Evolutionary conservation across 2,888 invertebrate genomes (phyloP), one percentile per base, ranked within the genome.

Genomic region (Trachelus troglodyta): DNA sequence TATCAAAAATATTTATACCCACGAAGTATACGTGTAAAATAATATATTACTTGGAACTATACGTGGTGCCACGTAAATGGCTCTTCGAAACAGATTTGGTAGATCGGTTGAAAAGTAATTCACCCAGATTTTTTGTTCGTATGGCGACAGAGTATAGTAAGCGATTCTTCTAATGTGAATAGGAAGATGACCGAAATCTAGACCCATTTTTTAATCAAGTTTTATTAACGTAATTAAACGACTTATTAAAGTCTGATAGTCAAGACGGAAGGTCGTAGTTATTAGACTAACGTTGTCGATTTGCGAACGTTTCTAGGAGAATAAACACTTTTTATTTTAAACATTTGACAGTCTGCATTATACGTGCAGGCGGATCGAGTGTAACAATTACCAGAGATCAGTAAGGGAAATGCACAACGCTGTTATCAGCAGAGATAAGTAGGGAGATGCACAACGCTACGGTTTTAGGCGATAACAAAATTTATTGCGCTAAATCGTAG

Each of bases 111-210:
- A 80, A 68, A 86, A n/a, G 1, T 79, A 76, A 75, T 83, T 77
- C 3, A 34, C 77, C 84, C 85, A 87, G 69, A 79, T 31, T 12
- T 76, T 82, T 77, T 87, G 84, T 74, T 85, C 83, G 12, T 35
- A 78, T 0, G 83, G 79, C 15, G 83, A 81, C 30, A 86, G 75
- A 1, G 74, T 77, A 37, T 83, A 85, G 69, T 80, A 84, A 0
- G 81, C 69, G 3, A 87, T 37, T 68, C 82, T 81, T 69, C 85
- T 83, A 78, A 87, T 82, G 37, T 79, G 85, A 78, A 87, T 35
- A 11, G 87, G 87, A 30, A 87, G 79, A 23, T 81, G 75, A 11
- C 87, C 87, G 34, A 87, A 87, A 68, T 83, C n/a, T 23, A 81
- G 15, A 69, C 79, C 76, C 74, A 30, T 77, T 83, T 84, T 85